phyloP scores from a whole-genome alignment of 2,888 invertebrate species.

The Xestia c-nigrum region DNA sequence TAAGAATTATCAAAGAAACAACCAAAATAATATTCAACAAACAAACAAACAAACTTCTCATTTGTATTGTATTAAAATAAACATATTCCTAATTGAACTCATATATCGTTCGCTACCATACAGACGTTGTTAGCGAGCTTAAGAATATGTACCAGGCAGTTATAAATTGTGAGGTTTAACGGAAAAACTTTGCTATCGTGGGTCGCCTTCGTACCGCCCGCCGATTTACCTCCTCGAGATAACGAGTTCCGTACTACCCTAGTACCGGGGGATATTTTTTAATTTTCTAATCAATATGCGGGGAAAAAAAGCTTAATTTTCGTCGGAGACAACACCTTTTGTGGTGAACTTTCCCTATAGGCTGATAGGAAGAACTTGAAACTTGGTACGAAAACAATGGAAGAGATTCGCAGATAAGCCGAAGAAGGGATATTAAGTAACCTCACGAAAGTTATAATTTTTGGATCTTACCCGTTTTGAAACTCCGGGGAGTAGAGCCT shows the following conservation, averaged over 20 bases:
- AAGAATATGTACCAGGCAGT: conserved; percentile 64
- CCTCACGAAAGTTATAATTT: conserved; percentile 53
- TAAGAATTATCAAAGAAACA: background rate
- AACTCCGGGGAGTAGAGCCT: background rate
- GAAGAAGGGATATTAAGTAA: conserved; percentile 45
- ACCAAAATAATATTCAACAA: background rate
- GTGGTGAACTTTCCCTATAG: conserved; percentile 55
- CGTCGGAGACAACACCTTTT: conserved; percentile 61
- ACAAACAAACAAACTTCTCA: conserved; percentile 7
- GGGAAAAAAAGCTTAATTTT: conserved; percentile 59
- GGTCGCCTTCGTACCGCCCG: conserved; percentile 56
- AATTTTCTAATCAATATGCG: conserved; percentile 70
- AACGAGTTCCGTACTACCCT: conserved; percentile 61
- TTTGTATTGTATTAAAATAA: conserved; percentile 10
- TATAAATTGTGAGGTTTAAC: conserved; percentile 76
- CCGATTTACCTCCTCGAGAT: conserved; percentile 65
- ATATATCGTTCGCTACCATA: conserved; percentile 32
- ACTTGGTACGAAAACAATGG: conserved; percentile 58
- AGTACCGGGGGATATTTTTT: conserved; percentile 57
- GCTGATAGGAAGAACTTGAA: conserved; percentile 45
- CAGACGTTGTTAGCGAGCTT: conserved; percentile 54
- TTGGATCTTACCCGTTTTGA: conserved; percentile 43
- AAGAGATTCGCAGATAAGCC: conserved; percentile 60
- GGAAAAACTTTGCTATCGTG: conserved; percentile 77
- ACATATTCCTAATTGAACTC: conserved; percentile 38